Base-by-base conservation (phyloP, 1,140 invertebrate genomes). In the Leptinotarsa undecemlineata region DNA sequence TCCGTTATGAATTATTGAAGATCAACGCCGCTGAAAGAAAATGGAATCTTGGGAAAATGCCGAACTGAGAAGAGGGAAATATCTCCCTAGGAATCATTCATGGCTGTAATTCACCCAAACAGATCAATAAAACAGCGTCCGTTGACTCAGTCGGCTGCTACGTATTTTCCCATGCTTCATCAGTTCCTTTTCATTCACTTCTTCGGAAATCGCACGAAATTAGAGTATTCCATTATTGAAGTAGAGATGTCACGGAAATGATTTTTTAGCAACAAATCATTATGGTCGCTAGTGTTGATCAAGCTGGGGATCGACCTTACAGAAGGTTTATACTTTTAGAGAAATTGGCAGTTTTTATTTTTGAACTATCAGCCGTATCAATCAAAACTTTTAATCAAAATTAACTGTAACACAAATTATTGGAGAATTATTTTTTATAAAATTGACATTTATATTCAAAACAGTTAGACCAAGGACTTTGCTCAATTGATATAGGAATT, bases 331-430 rank as follows among this genome's bases (percentile, higher is more conserved):
- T 20, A 68, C 26, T 20, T 68, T 20, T 48, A 19, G 8, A 51
- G 19, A 57, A 51, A 57, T 70, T 70, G 68, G 68, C 68, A 70
- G 47, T 70, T 70, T 70, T 70, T 60, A 70, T 26, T 70, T 48
- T 70, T 21, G n/a, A 68, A 14, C 33, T 42, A 42, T 48, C 8
- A 20, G 17, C 47, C 17, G 26, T 48, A 6, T n/a, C 13, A 23
- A 70, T n/a, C 48, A 70, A 60, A 57, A 70, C 42, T 17, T 21
- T 4, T 64, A 64, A 23, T 23, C 63, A 70, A 70, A 70, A 70
- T 70, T 48, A 20, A 70, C 60, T 48, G 19, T 57, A n/a, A 57
- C 20, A 3, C 47, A 70, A 70, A 33, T 64, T 15, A 57, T 64
- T 64, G 62, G 1, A 26, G 4, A 20, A 14, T 64, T 64, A 64